These are phyloP conservation scores for Parnassius orleans DNA, from an alignment of 2,888 invertebrate genomes.

Conservation along the genomic window DNA sequence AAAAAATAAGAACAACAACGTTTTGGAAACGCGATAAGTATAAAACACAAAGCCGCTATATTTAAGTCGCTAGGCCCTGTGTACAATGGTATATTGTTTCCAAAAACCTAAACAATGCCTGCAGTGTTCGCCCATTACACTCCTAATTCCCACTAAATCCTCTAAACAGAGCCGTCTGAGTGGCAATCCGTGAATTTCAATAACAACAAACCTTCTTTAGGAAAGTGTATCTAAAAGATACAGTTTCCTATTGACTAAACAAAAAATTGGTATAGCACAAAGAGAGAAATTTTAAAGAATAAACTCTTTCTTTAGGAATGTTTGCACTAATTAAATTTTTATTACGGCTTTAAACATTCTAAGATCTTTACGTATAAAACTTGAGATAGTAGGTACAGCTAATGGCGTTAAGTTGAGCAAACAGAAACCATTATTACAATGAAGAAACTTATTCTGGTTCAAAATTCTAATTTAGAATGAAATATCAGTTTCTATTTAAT, in stretches of 20 bases:
- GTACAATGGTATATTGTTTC: constrained; percentile 69
- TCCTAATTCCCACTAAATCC: constrained; percentile 65
- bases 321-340: constrained; percentile 30
- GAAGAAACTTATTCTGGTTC: too few relatives aligned
- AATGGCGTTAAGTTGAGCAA: background rate
- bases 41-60: constrained; percentile 52
- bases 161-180: constrained; percentile 58
- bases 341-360: constrained; percentile 12
- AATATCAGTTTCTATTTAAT: too few relatives aligned
- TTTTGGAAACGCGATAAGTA: constrained; percentile 42
- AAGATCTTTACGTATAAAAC: constrained; percentile 26
- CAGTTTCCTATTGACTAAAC: constrained; percentile 57
- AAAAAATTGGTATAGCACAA: constrained; percentile 45
- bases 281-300: constrained; percentile 17
- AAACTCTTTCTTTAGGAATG: constrained; percentile 32
- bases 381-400: background rate
- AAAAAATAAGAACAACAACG: constrained; percentile 23
- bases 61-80: constrained; percentile 38
- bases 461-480: too few relatives aligned
- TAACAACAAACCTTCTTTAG: constrained; percentile 48
- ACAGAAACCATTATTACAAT: background rate
- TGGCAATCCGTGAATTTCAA: constrained; percentile 63
- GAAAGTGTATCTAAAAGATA: constrained; percentile 45
- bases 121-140: constrained; percentile 56
- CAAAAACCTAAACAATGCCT: constrained; percentile 56